These are phyloP conservation scores for Phycodurus eques DNA, from an alignment of 2,113 vertebrate genomes.

Conservation along the genomic window DNA sequence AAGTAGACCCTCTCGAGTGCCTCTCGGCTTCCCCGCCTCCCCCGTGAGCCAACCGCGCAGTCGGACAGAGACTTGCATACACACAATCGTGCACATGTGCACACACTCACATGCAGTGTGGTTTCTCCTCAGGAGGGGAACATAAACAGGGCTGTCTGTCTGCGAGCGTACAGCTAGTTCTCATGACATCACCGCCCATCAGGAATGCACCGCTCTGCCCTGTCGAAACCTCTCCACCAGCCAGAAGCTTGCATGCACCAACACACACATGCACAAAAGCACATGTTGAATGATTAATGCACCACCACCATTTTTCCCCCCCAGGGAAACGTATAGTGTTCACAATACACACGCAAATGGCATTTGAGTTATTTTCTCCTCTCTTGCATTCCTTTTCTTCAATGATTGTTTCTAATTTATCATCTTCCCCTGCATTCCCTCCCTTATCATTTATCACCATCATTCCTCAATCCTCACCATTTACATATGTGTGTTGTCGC, in stretches of 20 bases:
- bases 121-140: constrained; percentile 72
- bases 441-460: constrained; percentile 16
- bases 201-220: constrained; percentile 75
- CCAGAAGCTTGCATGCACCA: constrained; percentile 37
- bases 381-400: constrained; percentile 19
- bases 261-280: constrained; percentile 20
- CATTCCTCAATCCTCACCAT: constrained; percentile 28
- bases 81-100: constrained; percentile 27
- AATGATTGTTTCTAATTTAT: constrained; percentile 28
- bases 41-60: constrained; percentile 59
- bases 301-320: constrained; percentile 38
- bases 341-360: constrained; percentile 22
- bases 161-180: constrained; percentile 71
- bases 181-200: constrained; percentile 81
- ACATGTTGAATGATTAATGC: constrained; percentile 58
- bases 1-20: constrained; percentile 69
- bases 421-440: constrained; percentile 22
- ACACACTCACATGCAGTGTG: constrained; percentile 47
- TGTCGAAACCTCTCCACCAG: constrained; percentile 66
- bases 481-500: constrained; percentile 11
- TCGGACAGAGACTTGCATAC: constrained; percentile 36
- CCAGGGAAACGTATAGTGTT: constrained; percentile 35
- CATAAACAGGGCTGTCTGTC: constrained; percentile 80
- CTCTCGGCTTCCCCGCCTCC: constrained; percentile 64
- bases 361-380: constrained; percentile 21